Evolutionary conservation across 64 coral and sea anemone genomes (phyloP), one percentile per base, ranked within the genome.

Genomic region (Actinia tenebrosa): DNA sequence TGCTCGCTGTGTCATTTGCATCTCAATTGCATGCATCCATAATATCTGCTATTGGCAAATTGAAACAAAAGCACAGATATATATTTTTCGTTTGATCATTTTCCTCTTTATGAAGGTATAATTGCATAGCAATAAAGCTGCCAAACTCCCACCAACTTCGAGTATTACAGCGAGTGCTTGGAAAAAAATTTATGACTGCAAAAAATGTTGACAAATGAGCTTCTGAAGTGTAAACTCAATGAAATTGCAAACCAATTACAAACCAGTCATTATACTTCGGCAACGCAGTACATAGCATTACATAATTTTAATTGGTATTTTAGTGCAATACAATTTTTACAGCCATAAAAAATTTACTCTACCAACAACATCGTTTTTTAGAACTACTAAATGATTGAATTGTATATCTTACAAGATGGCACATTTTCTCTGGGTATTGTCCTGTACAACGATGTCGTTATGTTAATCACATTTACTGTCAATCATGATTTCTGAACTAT

Each of bases 291-390:
- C 7, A 5, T 50, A 50, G 47, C 47, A 8, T 58, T 58, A 58
- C 6, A 58, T 58, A 3, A 58, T 58, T 37, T 37, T 7, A 13
- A 58, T 58, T 64, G 62, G 3, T n/a, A 64, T 64, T 18, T 85
- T 44, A 59, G 43, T 85, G 4, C 30, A 25, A 85, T 22, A 85
- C 18, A 61, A 44, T 85, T 85, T 63, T 85, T 20, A 82, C 53
- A 85, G 44, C 19, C 56, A 60, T 43, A 63, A 60, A 15, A 45
- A 64, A 64, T 64, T 37, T 66, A 23, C 22, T 23, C 19, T 23
- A 26, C n/a, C 69, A 75, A 75, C 2, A 27, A 13, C 25, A 26
- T 14, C 25, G 42, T 42, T 13, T 26, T 42, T 11, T 30, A 30
- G 11, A 26, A 10, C 69, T 30, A 75, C 26, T 75, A n/a, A n/a